Base-by-base conservation (phyloP, 2,797 vertebrate genomes). In the Ptychobarbus kaznakovi region DNA sequence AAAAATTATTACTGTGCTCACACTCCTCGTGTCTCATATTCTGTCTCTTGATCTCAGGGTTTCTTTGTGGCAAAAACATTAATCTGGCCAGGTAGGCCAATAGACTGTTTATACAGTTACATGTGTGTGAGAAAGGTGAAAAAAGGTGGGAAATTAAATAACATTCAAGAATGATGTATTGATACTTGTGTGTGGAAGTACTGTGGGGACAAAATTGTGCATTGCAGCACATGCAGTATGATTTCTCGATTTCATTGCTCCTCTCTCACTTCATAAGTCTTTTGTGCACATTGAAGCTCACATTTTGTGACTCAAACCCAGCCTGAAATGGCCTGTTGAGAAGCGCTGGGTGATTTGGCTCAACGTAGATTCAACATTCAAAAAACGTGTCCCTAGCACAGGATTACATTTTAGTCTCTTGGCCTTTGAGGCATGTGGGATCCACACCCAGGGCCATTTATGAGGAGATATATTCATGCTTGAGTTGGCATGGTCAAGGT, bases 61-160 rank as follows among this genome's bases (percentile, higher is more conserved):
- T 76, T 83, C 44, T 66, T 61, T 40, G 18, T 83, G 44, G 73
- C n/a, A 53, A 68, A 82, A 83, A 32, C 15, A 76, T 83, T 65
- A 11, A 65, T 83, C 61, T 2, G 22, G 32, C 6, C 65, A n/a
- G 72, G 58, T 76, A 49, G 44, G 22, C 10, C 58, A 38, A 13
- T 35, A 28, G 22, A 2, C 44, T 75, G 28, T 65, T n/a, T 65
- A n/a, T 65, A 40, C 58, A 76, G 22, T 53, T 76, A 28, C n/a
- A 53, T 53, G 44, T 83, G 44, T 25, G 40, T 66, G 15, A 53
- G 58, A 66, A 25, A 82, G 25, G 18, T 15, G 13, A 15, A 46
- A 32, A 73, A 58, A 32, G 25, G 38, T 73, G 1, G 40, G 13
- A 83, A 73, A 49, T 65, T 0, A 75, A 65, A 46, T 35, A 75